Conservation (phyloP, 2,888 invertebrate species). For the Ceraclea dissimilis region DNA sequence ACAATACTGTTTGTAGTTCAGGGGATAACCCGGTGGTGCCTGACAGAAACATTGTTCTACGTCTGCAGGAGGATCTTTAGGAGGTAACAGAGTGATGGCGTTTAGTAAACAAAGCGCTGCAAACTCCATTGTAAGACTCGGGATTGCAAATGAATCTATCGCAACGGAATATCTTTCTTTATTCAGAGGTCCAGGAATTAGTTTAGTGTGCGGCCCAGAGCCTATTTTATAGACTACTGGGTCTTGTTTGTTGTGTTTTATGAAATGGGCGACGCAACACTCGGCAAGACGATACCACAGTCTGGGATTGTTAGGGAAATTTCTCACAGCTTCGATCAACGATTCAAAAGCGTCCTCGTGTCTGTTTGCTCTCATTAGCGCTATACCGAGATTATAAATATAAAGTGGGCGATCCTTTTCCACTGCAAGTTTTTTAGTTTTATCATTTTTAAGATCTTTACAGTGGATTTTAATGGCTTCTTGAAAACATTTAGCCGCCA, state of each 20-base stretch:
- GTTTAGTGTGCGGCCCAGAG: slow-evolving; percentile 41
- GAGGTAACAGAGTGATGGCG: slow-evolving; percentile 64
- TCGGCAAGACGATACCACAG: slow-evolving; percentile 92
- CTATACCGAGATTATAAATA: slow-evolving; percentile 78
- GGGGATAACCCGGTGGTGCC: slow-evolving; percentile 56
- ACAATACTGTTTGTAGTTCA: slow-evolving; percentile 53
- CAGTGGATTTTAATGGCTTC: slow-evolving; percentile 68
- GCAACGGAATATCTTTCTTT: slow-evolving; percentile 39
- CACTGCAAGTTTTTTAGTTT: slow-evolving; percentile 33
- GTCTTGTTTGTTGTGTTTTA: slow-evolving; percentile 47
- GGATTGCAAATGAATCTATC: slow-evolving; percentile 75
- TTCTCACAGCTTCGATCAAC: slow-evolving; percentile 75
- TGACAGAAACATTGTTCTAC: slow-evolving; percentile 36
- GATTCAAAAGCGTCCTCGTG: slow-evolving; percentile 85
- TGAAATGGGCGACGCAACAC: slow-evolving; percentile 72
- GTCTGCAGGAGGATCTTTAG: slow-evolving; percentile 41
- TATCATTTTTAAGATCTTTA: slow-evolving; percentile 36
- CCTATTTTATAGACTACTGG: slow-evolving; percentile 43
- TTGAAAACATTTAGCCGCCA: slow-evolving; percentile 72
- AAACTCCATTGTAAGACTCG: slow-evolving; percentile 83
- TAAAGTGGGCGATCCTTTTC: slow-evolving; percentile 53
- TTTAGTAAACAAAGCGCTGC: slow-evolving; percentile 82
- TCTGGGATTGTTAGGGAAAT: slow-evolving; percentile 80
- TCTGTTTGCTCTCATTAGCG: slow-evolving; percentile 72
- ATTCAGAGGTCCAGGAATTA: slow-evolving; percentile 18